Conservation (phyloP, 2,113 vertebrate genomes). For the Onychostoma macrolepis region DNA sequence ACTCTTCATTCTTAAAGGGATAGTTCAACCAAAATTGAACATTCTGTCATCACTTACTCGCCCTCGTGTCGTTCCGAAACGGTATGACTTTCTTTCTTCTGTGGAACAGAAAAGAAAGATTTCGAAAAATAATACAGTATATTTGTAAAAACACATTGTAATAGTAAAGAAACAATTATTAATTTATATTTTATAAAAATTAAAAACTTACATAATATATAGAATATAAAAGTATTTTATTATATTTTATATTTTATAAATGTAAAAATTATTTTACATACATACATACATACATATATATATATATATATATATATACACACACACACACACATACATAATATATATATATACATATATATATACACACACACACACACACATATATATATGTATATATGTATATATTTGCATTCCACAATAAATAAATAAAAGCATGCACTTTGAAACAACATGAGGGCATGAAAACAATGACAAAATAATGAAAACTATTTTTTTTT, state of each 20-base stretch:
- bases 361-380: too few relatives aligned
- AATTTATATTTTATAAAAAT: not conserved
- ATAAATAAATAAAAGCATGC: not conserved
- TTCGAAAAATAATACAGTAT: not conserved
- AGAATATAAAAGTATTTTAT: not conserved
- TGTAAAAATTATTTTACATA: too few relatives aligned
- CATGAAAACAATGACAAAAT: conserved; percentile 14
- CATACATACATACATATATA: too few relatives aligned
- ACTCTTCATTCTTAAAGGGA: conserved; percentile 54
- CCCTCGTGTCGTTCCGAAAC: conserved; percentile 70
- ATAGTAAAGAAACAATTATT: not conserved
- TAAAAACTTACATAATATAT: not conserved
- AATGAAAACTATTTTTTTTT: not conserved
- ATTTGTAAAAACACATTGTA: too few relatives aligned
- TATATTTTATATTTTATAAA: not conserved
- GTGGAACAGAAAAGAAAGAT: not conserved
- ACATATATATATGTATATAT: too few relatives aligned
- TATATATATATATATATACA: too few relatives aligned
- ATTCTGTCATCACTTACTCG: not conserved
- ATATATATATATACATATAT: too few relatives aligned
- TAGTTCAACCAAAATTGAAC: not conserved
- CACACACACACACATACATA: too few relatives aligned
- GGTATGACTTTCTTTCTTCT: conserved; percentile 59
- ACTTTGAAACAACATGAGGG: not conserved
- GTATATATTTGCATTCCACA: too few relatives aligned